Percentiles rank a stretch among this genome's conserved stretches.
Evolutionary conservation across 2,888 invertebrate species (phyloP).

Genomic region (Andrena fulva): DNA sequence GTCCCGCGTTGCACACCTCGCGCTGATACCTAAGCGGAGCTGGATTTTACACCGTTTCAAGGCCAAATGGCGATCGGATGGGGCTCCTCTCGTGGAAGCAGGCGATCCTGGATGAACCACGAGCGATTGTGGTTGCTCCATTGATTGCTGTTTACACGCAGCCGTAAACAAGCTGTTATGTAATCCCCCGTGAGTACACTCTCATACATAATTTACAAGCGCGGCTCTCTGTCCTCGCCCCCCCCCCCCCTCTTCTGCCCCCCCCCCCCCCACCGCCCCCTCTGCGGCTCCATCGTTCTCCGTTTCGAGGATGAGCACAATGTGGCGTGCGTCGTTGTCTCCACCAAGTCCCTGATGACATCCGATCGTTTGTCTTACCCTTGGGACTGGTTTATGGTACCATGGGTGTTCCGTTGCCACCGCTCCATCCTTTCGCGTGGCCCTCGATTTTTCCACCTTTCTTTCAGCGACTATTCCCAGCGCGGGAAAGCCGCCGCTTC

Average conservation of each 20-base stretch:
- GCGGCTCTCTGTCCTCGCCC: conserved; percentile 48
- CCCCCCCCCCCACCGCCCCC: not conserved
- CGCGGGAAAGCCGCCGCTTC: conserved; percentile 43
- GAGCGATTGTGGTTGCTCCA: conserved; percentile 69
- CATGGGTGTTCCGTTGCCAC: conserved; percentile 6
- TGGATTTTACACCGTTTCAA: conserved; percentile 64
- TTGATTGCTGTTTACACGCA: conserved; percentile 80
- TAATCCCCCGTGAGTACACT: conserved; percentile 75
- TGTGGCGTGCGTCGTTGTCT: conserved; percentile 20
- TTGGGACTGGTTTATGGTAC: conserved; percentile 1
- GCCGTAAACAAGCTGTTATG: conserved; percentile 80
- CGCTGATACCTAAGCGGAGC: conserved; percentile 21
- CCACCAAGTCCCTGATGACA: not conserved
- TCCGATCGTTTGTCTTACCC: conserved; percentile 35
- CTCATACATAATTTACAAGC: conserved; percentile 77
- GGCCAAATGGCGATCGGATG: not conserved
- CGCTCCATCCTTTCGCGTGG: conserved; percentile 4
- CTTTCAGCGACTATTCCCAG: conserved; percentile 20
- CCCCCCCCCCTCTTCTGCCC: conserved; percentile 26
- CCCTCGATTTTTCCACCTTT: conserved; percentile 10
- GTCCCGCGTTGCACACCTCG: conserved; percentile 40
- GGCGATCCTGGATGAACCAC: conserved; percentile 55
- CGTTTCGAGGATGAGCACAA: conserved; percentile 35
- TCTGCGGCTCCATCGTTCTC: conserved; percentile 6
- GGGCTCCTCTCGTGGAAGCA: not conserved